Percentiles rank a stretch among this genome's conserved stretches.
Conservation (phyloP, 2,797 vertebrate species). For the Lepus oiostolus region DNA sequence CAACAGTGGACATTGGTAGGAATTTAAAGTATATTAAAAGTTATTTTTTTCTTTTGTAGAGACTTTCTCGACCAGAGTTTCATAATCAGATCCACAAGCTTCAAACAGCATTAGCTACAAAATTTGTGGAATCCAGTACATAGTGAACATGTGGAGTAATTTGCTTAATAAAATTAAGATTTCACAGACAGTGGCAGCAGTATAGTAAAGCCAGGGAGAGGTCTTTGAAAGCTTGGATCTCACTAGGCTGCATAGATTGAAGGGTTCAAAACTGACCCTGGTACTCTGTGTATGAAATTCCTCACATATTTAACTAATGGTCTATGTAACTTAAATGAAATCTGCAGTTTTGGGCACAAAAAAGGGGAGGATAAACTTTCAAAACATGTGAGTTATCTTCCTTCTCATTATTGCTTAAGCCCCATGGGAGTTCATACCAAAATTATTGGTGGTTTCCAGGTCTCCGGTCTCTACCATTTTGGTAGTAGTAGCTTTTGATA, state of each 20-base stretch:
- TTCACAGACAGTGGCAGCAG: background rate
- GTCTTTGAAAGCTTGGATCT: background rate
- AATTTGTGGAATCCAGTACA: background rate
- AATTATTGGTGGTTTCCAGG: background rate
- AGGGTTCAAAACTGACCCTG: background rate
- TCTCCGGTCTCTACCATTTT: background rate
- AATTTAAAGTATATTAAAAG: background rate
- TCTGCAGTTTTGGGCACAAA: background rate
- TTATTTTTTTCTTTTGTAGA: background rate
- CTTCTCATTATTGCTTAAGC: background rate
- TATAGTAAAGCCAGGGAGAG: background rate
- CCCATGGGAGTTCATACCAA: background rate
- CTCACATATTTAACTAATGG: background rate
- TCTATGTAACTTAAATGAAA: background rate
- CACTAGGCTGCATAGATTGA: too few relatives aligned
- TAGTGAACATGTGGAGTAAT: background rate
- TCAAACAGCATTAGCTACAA: background rate
- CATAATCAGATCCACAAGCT: background rate
- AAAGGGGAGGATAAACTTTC: background rate
- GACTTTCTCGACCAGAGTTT: background rate
- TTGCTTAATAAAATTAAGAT: background rate
- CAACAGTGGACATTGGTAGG: background rate
- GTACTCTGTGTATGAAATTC: background rate
- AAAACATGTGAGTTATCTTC: background rate
- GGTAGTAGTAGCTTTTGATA: background rate